These are phyloP conservation scores for Holacanthella duospinosa DNA, from an alignment of 2,888 invertebrate species.

Conservation along the genomic window DNA sequence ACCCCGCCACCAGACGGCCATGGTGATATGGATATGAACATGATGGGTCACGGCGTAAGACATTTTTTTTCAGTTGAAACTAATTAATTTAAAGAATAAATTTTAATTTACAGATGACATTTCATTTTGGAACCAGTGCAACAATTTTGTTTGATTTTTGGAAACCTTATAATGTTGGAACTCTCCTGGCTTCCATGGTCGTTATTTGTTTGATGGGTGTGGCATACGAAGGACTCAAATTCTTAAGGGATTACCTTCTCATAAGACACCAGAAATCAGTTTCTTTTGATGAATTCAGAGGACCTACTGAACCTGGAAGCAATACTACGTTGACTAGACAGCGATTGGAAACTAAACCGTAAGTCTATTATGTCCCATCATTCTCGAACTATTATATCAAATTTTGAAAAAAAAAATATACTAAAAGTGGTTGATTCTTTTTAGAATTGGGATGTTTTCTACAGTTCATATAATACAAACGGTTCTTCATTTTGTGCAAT, in stretches of 20 bases:
- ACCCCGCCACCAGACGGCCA: background rate
- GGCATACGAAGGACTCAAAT: slow-evolving; percentile 90
- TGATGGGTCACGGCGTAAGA: background rate
- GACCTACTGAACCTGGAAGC: background rate
- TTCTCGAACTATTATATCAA: no score
- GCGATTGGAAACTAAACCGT: no score
- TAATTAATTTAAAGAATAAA: background rate
- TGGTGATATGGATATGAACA: background rate
- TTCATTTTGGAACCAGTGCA: slow-evolving; percentile 63
- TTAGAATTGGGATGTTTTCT: slow-evolving; percentile 74
- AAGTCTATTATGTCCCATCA: no score
- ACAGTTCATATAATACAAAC: slow-evolving; percentile 76
- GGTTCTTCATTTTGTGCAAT: slow-evolving; percentile 74
- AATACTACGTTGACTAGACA: no score
- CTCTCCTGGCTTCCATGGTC: slow-evolving; percentile 67
- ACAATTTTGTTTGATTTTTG: slow-evolving; percentile 72
- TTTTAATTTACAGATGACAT: slow-evolving; percentile 50
- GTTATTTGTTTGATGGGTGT: slow-evolving; percentile 84
- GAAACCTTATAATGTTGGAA: slow-evolving; percentile 53
- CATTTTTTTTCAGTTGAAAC: background rate
- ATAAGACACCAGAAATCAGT: background rate
- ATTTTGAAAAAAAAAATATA: background rate
- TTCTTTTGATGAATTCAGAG: background rate
- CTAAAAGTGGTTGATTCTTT: slow-evolving; percentile 29
- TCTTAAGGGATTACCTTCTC: slow-evolving; percentile 68